Base-by-base conservation (phyloP, 2,113 vertebrate genomes). In the Polyodon spathula region DNA sequence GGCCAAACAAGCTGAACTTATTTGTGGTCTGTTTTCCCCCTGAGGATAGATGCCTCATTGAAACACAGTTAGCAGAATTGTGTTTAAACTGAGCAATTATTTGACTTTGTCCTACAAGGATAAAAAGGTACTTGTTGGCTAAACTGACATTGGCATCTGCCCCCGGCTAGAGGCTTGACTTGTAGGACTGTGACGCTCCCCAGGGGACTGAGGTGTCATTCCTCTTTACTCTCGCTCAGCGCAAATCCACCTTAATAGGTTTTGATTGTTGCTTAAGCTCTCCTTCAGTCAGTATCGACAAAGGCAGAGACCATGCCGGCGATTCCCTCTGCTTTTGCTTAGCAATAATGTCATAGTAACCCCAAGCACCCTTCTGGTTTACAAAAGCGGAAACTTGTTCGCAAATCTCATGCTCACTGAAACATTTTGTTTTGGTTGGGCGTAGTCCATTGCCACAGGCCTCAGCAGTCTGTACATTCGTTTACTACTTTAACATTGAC, bases 101-200 rank as follows among this genome's bases (percentile, higher is more conserved):
- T 63, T 11, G 27, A 46, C 46, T 61, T 37, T n/a, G 56, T 37
- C 58, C 56, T 41, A 42, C 12, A 0, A 46, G 17, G 57, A 58
- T 40, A 51, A 17, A 53, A 54, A 48, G 41, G 65, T 53, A 51
- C 48, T 65, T 56, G 39, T 15, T 38, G 11, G 56, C 44, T 61
- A 66, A 41, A 57, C 61, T 64, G 39, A 54, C 54, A 62, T 55
- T 58, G 17, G 39, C 60, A 51, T 50, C 65, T 15, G 15, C 40
- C 17, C 57, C 62, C 64, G 61, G 63, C 59, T 27, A 27, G 6
- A 12, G 6, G 15, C 48, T 42, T 60, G 69, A 58, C 73, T 79
- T 75, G 82, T 80, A 85, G 77, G 70, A 68, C 68, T 72, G 74
- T 80, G 74, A 81, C 77, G 81, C 79, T 84, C 78, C 74, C 80